phyloP scores from a whole-genome alignment of 2,888 invertebrate genomes.

The Sialis lutaria region DNA sequence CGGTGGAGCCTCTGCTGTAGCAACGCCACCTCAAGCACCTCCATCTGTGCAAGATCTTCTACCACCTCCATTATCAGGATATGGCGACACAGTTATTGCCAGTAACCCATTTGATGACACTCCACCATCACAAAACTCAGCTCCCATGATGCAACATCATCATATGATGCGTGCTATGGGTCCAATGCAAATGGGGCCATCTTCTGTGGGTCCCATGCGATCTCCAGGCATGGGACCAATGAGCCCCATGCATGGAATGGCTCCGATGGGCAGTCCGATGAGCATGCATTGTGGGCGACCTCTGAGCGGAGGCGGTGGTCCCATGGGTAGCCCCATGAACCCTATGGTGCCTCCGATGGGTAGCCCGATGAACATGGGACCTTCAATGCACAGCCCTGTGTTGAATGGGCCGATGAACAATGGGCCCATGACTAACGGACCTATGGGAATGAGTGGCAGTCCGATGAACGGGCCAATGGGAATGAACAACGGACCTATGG shows the following conservation, averaged over 20 bases:
- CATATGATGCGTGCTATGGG: constrained; percentile 23
- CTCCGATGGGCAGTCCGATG: constrained; percentile 56
- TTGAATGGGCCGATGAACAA: constrained; percentile 38
- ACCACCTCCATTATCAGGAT: constrained; percentile 71
- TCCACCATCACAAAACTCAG: constrained; percentile 31
- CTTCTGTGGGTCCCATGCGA: constrained; percentile 23
- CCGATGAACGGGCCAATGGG: constrained; percentile 26
- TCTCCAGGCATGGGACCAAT: constrained; percentile 12
- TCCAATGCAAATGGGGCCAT: constrained; percentile 34
- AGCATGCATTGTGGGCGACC: constrained; percentile 25
- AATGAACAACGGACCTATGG: constrained; percentile 14
- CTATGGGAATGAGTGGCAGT: constrained; percentile 24
- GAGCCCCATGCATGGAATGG: constrained; percentile 26
- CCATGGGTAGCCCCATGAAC: constrained; percentile 59
- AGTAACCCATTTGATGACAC: constrained; percentile 92
- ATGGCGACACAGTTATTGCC: constrained; percentile 85
- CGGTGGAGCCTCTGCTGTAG: constrained; percentile 47
- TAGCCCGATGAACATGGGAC: constrained; percentile 42
- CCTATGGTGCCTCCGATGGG: constrained; percentile 39
- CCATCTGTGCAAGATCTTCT: constrained; percentile 64
- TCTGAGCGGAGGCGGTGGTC: constrained; percentile 33
- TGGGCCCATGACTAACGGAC: constrained; percentile 41
- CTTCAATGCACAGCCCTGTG: constrained; percentile 56
- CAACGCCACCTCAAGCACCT: constrained; percentile 46
- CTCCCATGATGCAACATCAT: constrained; percentile 17